phyloP scores from a whole-genome alignment of 2,888 invertebrate genomes.

The Chaetoderma sp. region DNA sequence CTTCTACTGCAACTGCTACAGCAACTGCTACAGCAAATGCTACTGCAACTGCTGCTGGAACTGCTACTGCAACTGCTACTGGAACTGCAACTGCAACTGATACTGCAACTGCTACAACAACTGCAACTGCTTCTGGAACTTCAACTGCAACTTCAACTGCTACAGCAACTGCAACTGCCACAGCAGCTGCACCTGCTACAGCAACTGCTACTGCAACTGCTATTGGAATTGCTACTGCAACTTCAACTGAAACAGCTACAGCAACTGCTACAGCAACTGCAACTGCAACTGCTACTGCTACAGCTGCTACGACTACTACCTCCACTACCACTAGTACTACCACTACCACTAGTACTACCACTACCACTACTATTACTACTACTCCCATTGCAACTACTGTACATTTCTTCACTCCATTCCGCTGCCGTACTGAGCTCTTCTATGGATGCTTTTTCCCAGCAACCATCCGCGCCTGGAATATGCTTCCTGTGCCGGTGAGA shows the following conservation, averaged over 20 bases:
- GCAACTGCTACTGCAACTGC: conserved; percentile 17
- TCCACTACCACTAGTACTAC: neutral
- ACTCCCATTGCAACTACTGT: too few species aligned
- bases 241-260: neutral
- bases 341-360: neutral
- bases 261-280: conserved; percentile 8
- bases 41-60: neutral
- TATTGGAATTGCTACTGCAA: neutral
- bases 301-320: conserved; percentile 19
- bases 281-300: conserved; percentile 16
- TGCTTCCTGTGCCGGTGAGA: too few species aligned
- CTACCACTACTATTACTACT: too few species aligned
- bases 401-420: too few species aligned
- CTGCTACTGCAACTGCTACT: neutral
- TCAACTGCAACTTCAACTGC: conserved; percentile 6
- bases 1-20: neutral
- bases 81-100: neutral
- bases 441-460: too few species aligned
- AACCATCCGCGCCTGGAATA: too few species aligned
- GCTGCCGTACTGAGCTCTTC: too few species aligned
- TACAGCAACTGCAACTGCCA: conserved; percentile 1
- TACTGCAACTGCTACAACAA: conserved; percentile 8
- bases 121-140: conserved; percentile 3
- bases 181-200: conserved; percentile 14
- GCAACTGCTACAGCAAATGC: neutral